Conservation (phyloP, 2,888 invertebrate species). For the Volucella inflata region DNA sequence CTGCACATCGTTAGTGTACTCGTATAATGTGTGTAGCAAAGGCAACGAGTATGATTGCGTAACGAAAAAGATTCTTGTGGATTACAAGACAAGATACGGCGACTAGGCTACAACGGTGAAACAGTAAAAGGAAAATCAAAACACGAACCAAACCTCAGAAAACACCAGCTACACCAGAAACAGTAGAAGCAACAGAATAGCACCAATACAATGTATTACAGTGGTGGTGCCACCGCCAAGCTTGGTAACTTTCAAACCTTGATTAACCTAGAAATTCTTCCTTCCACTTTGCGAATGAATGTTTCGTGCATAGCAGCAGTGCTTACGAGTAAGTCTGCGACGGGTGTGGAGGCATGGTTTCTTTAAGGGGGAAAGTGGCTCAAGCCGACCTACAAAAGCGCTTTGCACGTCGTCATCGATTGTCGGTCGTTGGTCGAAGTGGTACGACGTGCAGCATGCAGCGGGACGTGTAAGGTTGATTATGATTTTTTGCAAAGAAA, state of each 20-base stretch:
- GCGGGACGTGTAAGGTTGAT: constrained; percentile 70
- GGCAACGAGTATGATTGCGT: constrained; percentile 55
- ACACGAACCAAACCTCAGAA: background rate
- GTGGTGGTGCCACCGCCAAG: background rate
- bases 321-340: background rate
- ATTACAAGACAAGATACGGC: constrained; percentile 32
- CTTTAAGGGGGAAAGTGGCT: constrained; percentile 44
- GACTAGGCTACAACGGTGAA: constrained; percentile 28
- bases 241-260: constrained; percentile 71
- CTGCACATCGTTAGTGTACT: background rate
- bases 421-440: background rate
- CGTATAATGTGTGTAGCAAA: constrained; percentile 13
- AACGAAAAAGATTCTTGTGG: constrained; percentile 60
- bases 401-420: constrained; percentile 55
- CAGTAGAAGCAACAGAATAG: background rate
- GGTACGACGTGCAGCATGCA: background rate
- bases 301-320: constrained; percentile 39
- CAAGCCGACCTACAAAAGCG: constrained; percentile 67
- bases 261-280: constrained; percentile 73
- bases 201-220: background rate
- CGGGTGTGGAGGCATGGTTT: background rate
- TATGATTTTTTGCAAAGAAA: constrained; percentile 57
- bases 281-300: constrained; percentile 59
- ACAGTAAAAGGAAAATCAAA: constrained; percentile 56
- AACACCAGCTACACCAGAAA: too few relatives aligned